phyloP scores from a whole-genome alignment of 2,113 vertebrate genomes.

The Lynx canadensis region DNA sequence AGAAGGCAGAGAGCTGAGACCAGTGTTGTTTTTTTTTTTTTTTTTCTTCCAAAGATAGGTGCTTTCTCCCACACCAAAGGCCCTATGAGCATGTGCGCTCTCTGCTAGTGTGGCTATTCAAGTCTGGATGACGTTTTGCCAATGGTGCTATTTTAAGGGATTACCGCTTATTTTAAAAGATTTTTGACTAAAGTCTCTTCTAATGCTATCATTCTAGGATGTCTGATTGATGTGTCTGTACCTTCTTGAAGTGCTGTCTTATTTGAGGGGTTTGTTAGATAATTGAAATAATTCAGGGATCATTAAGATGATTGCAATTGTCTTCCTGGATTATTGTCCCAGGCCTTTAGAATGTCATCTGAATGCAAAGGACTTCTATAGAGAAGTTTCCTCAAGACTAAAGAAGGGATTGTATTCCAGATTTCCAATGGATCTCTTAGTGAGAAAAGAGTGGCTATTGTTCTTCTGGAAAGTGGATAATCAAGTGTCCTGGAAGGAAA shows the following conservation, averaged over 20 bases:
- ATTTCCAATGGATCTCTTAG: neutral
- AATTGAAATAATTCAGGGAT: slow-evolving; percentile 66
- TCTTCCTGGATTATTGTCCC: slow-evolving; percentile 36
- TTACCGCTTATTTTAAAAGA: neutral
- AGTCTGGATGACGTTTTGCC: neutral
- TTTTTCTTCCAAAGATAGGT: neutral
- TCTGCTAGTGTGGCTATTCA: neutral
- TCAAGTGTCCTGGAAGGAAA: neutral
- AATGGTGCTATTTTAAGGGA: neutral
- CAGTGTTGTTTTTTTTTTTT: neutral
- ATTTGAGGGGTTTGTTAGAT: slow-evolving; percentile 58
- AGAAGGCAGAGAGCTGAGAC: neutral
- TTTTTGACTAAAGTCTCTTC: slow-evolving; percentile 24
- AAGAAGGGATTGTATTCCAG: neutral
- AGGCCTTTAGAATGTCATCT: neutral
- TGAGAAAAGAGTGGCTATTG: neutral
- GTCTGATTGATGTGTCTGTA: slow-evolving; percentile 16
- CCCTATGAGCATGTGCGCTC: neutral
- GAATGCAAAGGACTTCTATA: neutral
- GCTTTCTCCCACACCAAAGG: neutral
- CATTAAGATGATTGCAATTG: slow-evolving; percentile 60
- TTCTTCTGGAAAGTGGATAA: neutral
- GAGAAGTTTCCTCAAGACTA: slow-evolving; percentile 5
- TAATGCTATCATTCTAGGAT: neutral
- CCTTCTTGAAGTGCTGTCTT: slow-evolving; percentile 55